Evolutionary conservation across 2,888 invertebrate genomes (phyloP).

Genomic region (Drosophila aldrichi): DNA sequence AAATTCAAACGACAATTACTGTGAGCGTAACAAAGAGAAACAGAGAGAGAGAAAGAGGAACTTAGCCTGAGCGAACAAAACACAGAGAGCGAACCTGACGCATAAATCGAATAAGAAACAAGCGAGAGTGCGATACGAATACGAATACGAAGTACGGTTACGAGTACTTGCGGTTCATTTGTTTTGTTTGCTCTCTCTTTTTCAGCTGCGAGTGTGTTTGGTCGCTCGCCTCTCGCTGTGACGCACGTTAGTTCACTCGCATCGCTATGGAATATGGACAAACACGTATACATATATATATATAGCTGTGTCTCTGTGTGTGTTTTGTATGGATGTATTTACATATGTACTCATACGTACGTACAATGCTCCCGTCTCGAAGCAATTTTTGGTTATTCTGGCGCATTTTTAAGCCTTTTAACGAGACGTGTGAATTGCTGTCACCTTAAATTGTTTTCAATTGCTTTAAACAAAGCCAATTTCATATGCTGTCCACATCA

Average conservation of each 20-base stretch:
- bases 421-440: conserved; percentile 1
- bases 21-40: conserved; percentile 12
- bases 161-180: conserved; percentile 18
- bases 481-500: background rate
- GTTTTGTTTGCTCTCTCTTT: conserved; percentile 17
- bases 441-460: conserved; percentile 3
- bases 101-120: conserved; percentile 27
- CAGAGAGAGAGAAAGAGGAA: background rate
- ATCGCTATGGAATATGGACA: conserved; percentile 9
- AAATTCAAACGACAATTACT: conserved; percentile 44
- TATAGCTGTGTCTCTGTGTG: background rate
- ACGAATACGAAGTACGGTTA: conserved; percentile 5
- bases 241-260: conserved; percentile 45
- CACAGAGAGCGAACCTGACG: conserved; percentile 40
- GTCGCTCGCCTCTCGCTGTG: conserved; percentile 25
- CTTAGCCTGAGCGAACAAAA: background rate
- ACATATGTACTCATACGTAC: conserved; percentile 11
- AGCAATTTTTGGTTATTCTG: conserved; percentile 47
- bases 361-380: conserved; percentile 41
- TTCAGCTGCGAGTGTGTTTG: conserved; percentile 13
- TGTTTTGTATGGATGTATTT: background rate
- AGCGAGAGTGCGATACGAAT: background rate
- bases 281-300: conserved; percentile 1
- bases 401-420: conserved; percentile 51
- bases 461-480: background rate